Conservation (phyloP, 2,113 vertebrate genomes). For the Leuciscus idus region DNA sequence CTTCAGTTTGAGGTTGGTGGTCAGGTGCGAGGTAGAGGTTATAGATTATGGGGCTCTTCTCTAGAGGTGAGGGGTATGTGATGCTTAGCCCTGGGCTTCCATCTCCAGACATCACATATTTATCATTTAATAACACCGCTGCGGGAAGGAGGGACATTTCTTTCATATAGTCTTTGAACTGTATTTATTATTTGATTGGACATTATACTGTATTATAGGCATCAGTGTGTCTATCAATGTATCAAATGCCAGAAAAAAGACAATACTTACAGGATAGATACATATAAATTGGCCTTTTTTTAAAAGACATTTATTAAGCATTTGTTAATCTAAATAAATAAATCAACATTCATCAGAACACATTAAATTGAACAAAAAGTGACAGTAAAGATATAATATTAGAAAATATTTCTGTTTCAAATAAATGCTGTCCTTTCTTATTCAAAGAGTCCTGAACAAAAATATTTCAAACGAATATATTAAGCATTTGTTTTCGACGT, state of each 20-base stretch:
- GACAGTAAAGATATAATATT: background rate
- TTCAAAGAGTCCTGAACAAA: background rate
- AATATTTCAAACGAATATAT: background rate
- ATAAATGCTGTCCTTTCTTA: background rate
- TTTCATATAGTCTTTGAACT: background rate
- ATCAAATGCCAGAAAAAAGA: background rate
- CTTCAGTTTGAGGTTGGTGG: conserved; percentile 83
- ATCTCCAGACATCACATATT: conserved; percentile 83
- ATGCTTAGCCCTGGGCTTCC: conserved; percentile 76
- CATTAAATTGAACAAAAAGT: background rate
- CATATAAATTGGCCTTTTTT: background rate
- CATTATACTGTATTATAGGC: no score
- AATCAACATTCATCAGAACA: background rate
- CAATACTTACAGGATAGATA: background rate
- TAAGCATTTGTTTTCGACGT: no score
- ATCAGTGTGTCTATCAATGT: background rate
- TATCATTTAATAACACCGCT: conserved; percentile 81
- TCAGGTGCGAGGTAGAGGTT: conserved; percentile 81
- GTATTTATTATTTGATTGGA: background rate
- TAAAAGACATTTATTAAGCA: background rate
- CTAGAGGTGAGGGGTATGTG: conserved; percentile 85
- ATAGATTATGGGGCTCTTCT: conserved; percentile 82
- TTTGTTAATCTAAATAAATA: background rate
- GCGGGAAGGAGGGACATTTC: background rate
- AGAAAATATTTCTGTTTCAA: background rate